phyloP scores from a whole-genome alignment of 1,140 invertebrate species.

The Drosophila nebulosa region DNA sequence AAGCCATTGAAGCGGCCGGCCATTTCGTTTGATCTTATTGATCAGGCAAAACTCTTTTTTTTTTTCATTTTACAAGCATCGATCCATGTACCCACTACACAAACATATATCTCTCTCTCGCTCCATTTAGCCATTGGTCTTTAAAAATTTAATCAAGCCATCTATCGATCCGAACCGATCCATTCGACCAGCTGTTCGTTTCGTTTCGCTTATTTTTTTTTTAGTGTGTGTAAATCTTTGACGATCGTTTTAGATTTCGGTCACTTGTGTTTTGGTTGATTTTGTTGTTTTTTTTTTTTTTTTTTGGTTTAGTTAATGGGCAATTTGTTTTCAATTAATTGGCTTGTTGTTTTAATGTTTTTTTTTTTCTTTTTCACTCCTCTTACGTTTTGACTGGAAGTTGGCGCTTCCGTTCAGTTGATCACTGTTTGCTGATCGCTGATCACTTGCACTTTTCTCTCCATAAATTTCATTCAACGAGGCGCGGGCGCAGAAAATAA shows the following conservation, averaged over 20 bases:
- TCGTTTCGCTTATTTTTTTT: conserved; percentile 32
- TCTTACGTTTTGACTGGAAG: conserved; percentile 45
- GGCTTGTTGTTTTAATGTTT: conserved; percentile 70
- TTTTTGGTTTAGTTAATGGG: conserved; percentile 58
- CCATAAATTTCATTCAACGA: conserved; percentile 39
- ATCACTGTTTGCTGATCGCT: conserved; percentile 3
- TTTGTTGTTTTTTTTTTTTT: neutral
- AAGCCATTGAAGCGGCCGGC: conserved; percentile 62
- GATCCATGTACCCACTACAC: neutral
- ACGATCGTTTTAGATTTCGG: conserved; percentile 23
- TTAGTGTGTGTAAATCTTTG: conserved; percentile 27
- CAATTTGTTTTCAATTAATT: conserved; percentile 78
- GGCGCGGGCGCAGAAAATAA: conserved; percentile 13
- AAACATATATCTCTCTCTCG: neutral
- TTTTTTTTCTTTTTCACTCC: neutral
- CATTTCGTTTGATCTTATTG: conserved; percentile 60
- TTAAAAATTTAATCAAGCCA: conserved; percentile 20
- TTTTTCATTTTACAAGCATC: conserved; percentile 54
- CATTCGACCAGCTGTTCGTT: conserved; percentile 34
- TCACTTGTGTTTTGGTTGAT: neutral
- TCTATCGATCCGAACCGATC: conserved; percentile 12
- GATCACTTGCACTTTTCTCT: conserved; percentile 28
- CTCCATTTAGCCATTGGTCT: conserved; percentile 15
- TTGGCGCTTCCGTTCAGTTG: conserved; percentile 29
- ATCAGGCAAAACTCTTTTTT: conserved; percentile 66